Base-by-base conservation (phyloP, 1,140 invertebrate genomes). In the Caenorhabditis brenneri region DNA sequence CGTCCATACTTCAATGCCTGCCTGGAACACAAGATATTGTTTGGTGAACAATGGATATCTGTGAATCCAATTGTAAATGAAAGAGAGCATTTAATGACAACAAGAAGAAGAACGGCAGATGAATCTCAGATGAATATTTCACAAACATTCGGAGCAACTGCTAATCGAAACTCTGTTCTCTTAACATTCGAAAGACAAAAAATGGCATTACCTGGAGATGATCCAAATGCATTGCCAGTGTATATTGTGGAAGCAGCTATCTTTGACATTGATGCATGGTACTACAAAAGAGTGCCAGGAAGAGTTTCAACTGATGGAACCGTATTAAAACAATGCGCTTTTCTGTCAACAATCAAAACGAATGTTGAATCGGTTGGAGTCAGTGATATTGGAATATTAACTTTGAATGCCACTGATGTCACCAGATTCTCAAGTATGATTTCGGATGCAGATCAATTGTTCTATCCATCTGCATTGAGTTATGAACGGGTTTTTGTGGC, bases 201-300 rank as follows among this genome's bases (percentile, higher is more conserved):
- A 46, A 39, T 74, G 33, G 15, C n/a, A 19, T 36, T 19, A 24
- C 0, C 9, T 12, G 36, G 10, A 74, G 65, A 42, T 12, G n/a
- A 42, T 24, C 33, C 65, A 12, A 24, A 74, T 22, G 65, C 9
- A 4, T 2, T 19, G 5, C 65, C 65, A 27, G 36, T 36, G 9
- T 74, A 74, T n/a, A 39, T 74, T 24, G 65, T 74, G 4, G 65
- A 74, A 24, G 65, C 19, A 46, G 65, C 65, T n/a, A 24, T 74
- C 15, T 74, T 74, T 42, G 65, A 74, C 24, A 74, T 74, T 12
- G 65, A 74, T 42, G 33, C 65, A 39, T 74, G 65, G 65, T 74
- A 74, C 36, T 74, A 74, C n/a, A 74, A 74, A 46, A 74, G 65
- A 74, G 65, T 74, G 4, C 65, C 65, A 9, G 65, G 65, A 42